These are phyloP conservation scores for Orientallactaga sibirica DNA, from an alignment of 2,797 vertebrate genomes.

Conservation along the genomic window DNA sequence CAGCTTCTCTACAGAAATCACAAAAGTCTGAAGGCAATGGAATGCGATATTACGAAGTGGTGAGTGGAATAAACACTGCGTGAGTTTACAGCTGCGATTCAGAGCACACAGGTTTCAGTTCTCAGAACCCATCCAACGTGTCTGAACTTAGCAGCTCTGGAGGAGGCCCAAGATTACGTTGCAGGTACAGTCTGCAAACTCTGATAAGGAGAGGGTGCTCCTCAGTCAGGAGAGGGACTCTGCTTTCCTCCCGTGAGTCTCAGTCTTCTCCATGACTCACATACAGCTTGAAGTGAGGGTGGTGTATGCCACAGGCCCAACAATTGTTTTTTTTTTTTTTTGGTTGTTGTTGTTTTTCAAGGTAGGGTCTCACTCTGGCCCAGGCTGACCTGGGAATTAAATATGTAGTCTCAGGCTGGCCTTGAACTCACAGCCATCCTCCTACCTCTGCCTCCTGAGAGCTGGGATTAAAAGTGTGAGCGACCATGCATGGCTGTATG, in stretches of 20 bases:
- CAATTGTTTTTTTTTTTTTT: no score
- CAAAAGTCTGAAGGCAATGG: not conserved
- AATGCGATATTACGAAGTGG: not conserved
- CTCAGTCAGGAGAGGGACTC: not conserved
- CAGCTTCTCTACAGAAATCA: not conserved
- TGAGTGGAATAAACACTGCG: not conserved
- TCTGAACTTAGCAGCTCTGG: conserved; percentile 1
- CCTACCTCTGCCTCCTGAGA: no score
- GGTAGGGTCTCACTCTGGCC: no score
- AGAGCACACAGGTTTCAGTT: not conserved
- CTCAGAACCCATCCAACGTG: not conserved
- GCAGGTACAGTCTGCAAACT: not conserved
- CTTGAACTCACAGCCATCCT: no score
- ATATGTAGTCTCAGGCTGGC: no score
- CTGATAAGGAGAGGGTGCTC: not conserved
- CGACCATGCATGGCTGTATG: no score
- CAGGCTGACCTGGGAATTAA: no score
- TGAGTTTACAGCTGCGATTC: no score
- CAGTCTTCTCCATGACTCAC: not conserved
- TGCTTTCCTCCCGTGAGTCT: not conserved
- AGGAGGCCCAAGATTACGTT: not conserved
- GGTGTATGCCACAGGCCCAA: no score
- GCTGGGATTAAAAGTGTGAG: no score
- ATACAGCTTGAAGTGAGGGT: not conserved
- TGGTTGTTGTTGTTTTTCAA: no score